A percentile compares a stretch with the other conserved stretches of the same genome.
Conservation (phyloP, 2,888 invertebrate species). For the Drosophila multiciliata region DNA sequence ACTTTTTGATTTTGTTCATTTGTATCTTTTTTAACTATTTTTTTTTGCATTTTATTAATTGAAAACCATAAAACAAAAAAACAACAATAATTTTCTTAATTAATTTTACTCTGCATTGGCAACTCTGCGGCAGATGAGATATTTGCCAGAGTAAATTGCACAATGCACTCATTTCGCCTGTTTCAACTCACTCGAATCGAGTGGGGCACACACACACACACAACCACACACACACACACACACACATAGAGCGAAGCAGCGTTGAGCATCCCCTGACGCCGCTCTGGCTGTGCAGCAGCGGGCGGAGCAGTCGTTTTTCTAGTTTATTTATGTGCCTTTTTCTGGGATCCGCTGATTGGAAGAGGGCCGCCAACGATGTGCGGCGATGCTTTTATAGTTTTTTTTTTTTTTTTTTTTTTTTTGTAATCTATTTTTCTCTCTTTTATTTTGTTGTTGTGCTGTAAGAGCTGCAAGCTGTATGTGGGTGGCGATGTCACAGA, state of each 20-base stretch:
- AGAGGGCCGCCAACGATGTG: constrained; percentile 63
- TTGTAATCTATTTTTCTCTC: neutral
- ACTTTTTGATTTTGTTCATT: neutral
- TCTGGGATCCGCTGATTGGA: constrained; percentile 76
- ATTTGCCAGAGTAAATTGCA: constrained; percentile 23
- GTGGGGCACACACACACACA: constrained; percentile 16
- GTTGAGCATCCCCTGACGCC: constrained; percentile 11
- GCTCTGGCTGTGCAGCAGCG: constrained; percentile 59
- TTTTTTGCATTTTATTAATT: neutral
- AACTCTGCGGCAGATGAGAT: constrained; percentile 34
- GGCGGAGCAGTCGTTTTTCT: constrained; percentile 82
- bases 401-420: neutral
- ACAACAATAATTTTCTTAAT: neutral
- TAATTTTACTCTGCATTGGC: constrained; percentile 10
- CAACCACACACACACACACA: neutral
- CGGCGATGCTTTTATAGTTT: constrained; percentile 68
- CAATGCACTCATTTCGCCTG: constrained; percentile 12
- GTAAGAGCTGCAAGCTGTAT: constrained; percentile 33
- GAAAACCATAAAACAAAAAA: neutral
- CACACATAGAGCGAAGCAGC: constrained; percentile 12
- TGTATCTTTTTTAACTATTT: too few species aligned
- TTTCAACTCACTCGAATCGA: constrained; percentile 45
- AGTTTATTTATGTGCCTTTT: constrained; percentile 74
- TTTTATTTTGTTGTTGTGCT: constrained; percentile 9
- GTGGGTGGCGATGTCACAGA: constrained; percentile 20